Evolutionary conservation across 2,888 invertebrate species (phyloP), one percentile per base, ranked within the genome.

Genomic region (Blastobasis lacticolella): DNA sequence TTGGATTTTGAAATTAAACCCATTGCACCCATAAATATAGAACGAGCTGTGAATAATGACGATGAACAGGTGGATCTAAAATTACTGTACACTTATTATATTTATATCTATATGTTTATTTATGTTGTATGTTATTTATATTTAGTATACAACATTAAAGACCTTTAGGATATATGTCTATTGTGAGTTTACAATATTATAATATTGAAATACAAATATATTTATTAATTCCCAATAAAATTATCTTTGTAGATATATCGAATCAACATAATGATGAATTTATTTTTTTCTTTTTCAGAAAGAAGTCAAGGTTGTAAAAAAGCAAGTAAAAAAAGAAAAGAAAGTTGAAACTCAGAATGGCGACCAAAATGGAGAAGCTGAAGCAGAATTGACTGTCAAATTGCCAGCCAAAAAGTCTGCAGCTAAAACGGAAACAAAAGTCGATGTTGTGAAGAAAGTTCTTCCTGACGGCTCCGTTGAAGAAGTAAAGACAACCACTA

Each of bases 401-500:
- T 57, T 86, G 46, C 84, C 88, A 5, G 56, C 78, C 1, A 86
- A 85, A 57, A 83, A 83, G 57, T 74, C 82, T 8, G 77, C 74
- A 48, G 82, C 81, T 5, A 86, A 81, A 69, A 84, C 81, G 49
- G 87, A 87, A 61, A 88, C 87, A 43, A 78, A 80, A 60, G 84
- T 88, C 23, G 86, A 88, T 68, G 78, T 85, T 37, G 69, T 72
- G 4, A 79, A 77, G 58, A 85, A 77, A 61, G 65, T 69, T 59
- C 67, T 85, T 56, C 78, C 87, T 0, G 84, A 88, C 69, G 88
- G 87, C 1, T 71, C 75, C 37, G 58, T 78, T 10, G 78, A 87
- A 62, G 88, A 88, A 73, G 64, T 77, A 2, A 87, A 82, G 69
- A 86, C 76, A 37, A 88, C 88, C 7, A 88, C 73, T 45, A 88